Evolutionary conservation across 23 tunicate genomes (phyloP).

Genomic region (Diplosoma virens): DNA sequence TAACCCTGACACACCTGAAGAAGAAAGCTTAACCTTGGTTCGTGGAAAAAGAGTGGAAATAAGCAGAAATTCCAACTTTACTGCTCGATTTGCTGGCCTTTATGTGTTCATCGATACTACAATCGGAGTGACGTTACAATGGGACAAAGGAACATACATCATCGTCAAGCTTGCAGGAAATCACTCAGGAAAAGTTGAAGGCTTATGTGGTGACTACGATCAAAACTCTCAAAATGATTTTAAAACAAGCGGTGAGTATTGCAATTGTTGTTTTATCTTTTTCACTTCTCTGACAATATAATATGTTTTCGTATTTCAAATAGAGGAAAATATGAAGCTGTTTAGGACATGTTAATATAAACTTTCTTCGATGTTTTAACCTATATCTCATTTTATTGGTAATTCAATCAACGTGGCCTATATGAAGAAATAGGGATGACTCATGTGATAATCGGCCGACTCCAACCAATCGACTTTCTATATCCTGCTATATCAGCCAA

Average conservation of each 20-base stretch:
- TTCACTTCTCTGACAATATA: background rate
- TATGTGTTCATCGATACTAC: conserved; percentile 92
- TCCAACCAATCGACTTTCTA: too few relatives aligned
- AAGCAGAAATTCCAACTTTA: conserved; percentile 72
- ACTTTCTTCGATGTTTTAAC: too few relatives aligned
- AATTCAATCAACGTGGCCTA: too few relatives aligned
- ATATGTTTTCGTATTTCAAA: background rate
- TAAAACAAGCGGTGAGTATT: conserved; percentile 67
- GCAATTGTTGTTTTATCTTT: background rate
- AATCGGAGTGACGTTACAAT: conserved; percentile 93
- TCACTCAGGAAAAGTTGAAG: conserved; percentile 96
- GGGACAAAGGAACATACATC: conserved; percentile 99
- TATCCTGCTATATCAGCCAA: too few relatives aligned
- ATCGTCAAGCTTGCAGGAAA: conserved; percentile 76
- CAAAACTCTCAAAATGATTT: conserved; percentile 89
- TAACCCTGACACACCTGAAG: conserved; percentile 77
- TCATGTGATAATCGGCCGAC: too few relatives aligned
- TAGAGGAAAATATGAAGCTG: too few relatives aligned
- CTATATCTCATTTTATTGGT: background rate
- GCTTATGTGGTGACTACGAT: conserved; percentile 97
- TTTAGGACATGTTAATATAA: too few relatives aligned
- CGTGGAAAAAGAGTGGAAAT: conserved; percentile 92
- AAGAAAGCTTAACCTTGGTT: conserved; percentile 62
- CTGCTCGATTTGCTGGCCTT: conserved; percentile 89
- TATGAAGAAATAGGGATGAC: too few relatives aligned